phyloP scores from a whole-genome alignment of 2,113 vertebrate species.

The Phylloscopus whistleri region DNA sequence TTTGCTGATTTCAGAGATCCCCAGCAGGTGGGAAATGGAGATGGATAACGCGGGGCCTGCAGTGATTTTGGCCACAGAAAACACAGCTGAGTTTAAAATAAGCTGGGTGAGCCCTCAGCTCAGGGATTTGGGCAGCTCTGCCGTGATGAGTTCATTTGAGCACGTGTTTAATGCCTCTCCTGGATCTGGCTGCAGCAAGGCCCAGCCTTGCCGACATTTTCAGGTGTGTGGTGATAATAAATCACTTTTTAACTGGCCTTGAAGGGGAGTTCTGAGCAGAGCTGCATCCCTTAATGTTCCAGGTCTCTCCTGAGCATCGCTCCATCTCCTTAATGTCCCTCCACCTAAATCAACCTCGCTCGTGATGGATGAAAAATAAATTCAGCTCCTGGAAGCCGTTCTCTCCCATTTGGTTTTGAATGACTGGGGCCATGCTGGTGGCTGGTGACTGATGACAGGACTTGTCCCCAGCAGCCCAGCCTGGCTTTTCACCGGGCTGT shows the following conservation, averaged over 20 bases:
- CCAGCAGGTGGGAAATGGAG: background rate
- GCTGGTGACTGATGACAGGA: slow-evolving; percentile 23
- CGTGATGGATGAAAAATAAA: background rate
- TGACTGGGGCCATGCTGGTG: background rate
- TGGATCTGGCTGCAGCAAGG: background rate
- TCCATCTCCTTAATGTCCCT: background rate
- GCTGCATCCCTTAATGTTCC: background rate
- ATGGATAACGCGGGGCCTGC: background rate
- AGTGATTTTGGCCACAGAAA: background rate
- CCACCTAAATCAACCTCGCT: background rate
- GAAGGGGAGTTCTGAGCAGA: background rate
- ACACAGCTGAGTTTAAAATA: background rate
- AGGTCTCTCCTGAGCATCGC: slow-evolving; percentile 34
- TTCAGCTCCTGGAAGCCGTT: background rate
- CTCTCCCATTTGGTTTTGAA: background rate
- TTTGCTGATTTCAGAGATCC: background rate
- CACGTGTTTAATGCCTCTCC: background rate
- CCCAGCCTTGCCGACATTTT: background rate
- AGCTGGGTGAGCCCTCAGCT: background rate
- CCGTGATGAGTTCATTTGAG: background rate
- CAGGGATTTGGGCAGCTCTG: accelerated
- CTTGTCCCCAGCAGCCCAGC: slow-evolving; percentile 12
- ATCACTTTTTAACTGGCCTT: slow-evolving; percentile 16
- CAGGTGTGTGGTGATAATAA: slow-evolving; percentile 39
- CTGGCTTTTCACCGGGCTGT: slow-evolving; percentile 6